Conservation (phyloP, 2,888 invertebrate genomes). For the Hypomecis atomaria region DNA sequence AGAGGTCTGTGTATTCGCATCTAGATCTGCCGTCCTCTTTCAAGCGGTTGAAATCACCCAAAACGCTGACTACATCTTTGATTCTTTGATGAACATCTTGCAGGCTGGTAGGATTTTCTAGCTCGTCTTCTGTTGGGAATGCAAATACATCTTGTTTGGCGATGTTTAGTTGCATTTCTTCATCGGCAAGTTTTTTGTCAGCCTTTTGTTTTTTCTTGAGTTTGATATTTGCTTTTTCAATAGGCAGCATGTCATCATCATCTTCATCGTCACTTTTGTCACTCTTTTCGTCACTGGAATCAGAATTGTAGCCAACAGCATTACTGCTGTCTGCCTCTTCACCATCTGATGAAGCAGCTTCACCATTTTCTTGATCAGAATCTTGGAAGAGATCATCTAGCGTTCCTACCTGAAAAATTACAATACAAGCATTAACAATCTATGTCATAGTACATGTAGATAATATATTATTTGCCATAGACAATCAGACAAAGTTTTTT, state of each 20-base stretch:
- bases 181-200: conserved; percentile 89
- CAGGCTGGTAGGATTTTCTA: conserved; percentile 89
- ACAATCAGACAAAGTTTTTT: too few relatives aligned
- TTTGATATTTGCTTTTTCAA: conserved; percentile 93
- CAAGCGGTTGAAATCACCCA: conserved; percentile 90
- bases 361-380: conserved; percentile 71
- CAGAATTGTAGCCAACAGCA: conserved; percentile 68
- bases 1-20: conserved; percentile 91
- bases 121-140: conserved; percentile 91
- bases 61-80: conserved; percentile 91
- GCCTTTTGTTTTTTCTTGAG: conserved; percentile 89
- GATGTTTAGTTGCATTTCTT: conserved; percentile 93
- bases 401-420: conserved; percentile 71
- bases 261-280: conserved; percentile 65
- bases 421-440: neutral
- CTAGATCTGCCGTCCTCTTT: conserved; percentile 89
- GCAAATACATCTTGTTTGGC: conserved; percentile 90
- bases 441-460: conserved; percentile 1
- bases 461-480: neutral
- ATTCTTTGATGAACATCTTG: conserved; percentile 95
- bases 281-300: conserved; percentile 66
- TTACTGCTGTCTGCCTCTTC: conserved; percentile 61
- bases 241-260: conserved; percentile 90
- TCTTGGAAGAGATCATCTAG: conserved; percentile 83
- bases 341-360: conserved; percentile 55